These are phyloP conservation scores for Mythimna albipuncta DNA, from an alignment of 2,888 invertebrate species.

Conservation along the genomic window DNA sequence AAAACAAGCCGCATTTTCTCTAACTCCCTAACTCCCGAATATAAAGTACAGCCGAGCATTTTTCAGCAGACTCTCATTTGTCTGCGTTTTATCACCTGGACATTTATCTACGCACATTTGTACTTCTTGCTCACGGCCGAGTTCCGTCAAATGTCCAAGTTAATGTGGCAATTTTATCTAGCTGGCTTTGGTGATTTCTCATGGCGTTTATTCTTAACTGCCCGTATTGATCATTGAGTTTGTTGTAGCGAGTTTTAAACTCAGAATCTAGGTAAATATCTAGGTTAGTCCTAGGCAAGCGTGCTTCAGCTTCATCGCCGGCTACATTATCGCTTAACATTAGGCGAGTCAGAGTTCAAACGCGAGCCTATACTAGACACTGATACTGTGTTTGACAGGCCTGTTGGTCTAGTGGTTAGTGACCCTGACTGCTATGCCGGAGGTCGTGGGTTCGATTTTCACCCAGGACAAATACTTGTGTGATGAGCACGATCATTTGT, in stretches of 20 bases:
- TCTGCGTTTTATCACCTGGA: constrained; percentile 58
- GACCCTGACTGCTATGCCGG: too few relatives aligned
- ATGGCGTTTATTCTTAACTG: constrained; percentile 25
- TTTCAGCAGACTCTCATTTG: constrained; percentile 50
- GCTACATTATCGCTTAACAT: too few relatives aligned
- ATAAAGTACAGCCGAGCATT: constrained; percentile 51
- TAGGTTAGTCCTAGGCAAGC: too few relatives aligned
- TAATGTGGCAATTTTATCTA: constrained; percentile 50
- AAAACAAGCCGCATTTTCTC: constrained; percentile 29
- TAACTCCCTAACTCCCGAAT: constrained; percentile 34
- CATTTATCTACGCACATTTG: constrained; percentile 53
- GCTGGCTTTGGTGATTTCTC: constrained; percentile 21
- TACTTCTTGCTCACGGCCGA: constrained; percentile 44
- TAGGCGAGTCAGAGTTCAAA: too few relatives aligned
- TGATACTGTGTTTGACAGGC: too few relatives aligned
- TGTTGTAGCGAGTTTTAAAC: not conserved
- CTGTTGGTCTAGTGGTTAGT: too few relatives aligned
- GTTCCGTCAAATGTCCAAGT: constrained; percentile 41
- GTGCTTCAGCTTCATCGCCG: too few relatives aligned
- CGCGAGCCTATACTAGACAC: too few relatives aligned
- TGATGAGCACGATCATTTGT: too few relatives aligned
- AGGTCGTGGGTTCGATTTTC: too few relatives aligned
- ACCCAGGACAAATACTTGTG: too few relatives aligned
- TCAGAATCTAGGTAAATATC: not conserved
- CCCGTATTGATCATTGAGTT: constrained; percentile 17